These are phyloP conservation scores for Hypanus sabinus DNA, from an alignment of 2,113 vertebrate species.

Conservation along the genomic window DNA sequence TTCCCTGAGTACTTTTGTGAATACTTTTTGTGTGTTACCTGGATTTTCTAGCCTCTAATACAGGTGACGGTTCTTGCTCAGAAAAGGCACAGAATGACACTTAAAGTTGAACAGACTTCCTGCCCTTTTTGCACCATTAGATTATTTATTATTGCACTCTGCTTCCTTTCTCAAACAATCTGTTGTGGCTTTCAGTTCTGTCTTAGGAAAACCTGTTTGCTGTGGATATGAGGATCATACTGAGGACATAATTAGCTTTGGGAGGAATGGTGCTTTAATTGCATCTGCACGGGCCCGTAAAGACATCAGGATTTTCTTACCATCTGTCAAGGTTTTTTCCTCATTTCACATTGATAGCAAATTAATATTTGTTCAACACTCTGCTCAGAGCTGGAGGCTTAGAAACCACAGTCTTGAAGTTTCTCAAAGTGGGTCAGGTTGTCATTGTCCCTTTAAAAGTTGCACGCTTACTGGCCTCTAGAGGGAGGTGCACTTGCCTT, in stretches of 20 bases:
- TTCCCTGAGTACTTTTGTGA: not conserved
- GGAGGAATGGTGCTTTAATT: not conserved
- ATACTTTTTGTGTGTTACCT: not conserved
- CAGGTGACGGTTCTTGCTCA: not conserved
- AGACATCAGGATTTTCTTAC: slow-evolving; percentile 20
- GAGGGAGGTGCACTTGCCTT: not conserved
- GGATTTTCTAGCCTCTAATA: not conserved
- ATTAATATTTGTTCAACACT: slow-evolving; percentile 4
- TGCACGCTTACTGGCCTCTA: not conserved
- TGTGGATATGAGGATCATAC: slow-evolving; percentile 14
- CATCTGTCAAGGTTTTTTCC: slow-evolving; percentile 18
- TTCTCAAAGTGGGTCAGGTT: not conserved
- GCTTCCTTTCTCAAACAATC: not conserved
- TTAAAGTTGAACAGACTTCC: slow-evolving; percentile 2
- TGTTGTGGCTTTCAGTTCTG: slow-evolving; percentile 10
- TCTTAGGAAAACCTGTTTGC: slow-evolving; percentile 9
- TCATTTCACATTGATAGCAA: not conserved
- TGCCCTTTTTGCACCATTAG: not conserved
- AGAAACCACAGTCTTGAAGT: not conserved
- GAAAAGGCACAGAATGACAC: not conserved
- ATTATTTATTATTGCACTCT: not conserved
- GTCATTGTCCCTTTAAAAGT: not conserved
- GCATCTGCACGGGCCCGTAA: not conserved
- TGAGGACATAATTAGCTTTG: slow-evolving; percentile 35
- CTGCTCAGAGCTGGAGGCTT: not conserved